Evolutionary conservation across 2,888 invertebrate species (phyloP).

Genomic region (Leucophora obtusa): DNA sequence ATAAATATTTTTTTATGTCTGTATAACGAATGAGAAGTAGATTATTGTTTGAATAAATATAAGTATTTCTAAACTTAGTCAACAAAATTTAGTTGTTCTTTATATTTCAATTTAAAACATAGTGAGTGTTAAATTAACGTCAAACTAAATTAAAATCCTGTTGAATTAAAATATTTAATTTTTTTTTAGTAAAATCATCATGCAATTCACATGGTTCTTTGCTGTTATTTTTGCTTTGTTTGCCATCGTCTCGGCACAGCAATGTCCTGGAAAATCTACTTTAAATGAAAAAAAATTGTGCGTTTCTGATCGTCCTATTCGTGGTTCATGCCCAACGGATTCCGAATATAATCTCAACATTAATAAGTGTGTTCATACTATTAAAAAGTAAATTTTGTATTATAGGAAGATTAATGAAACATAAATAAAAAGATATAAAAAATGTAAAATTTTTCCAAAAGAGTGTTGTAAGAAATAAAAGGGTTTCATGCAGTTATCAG

Average conservation of each 20-base stretch:
- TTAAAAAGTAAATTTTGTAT: slow-evolving; percentile 8
- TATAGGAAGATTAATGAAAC: neutral
- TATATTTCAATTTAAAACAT: slow-evolving; percentile 10
- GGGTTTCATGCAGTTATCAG: too few relatives aligned
- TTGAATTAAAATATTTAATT: neutral
- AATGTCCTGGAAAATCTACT: slow-evolving; percentile 67
- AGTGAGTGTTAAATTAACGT: slow-evolving; percentile 25
- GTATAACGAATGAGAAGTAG: neutral
- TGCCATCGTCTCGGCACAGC: slow-evolving; percentile 67
- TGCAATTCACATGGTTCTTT: slow-evolving; percentile 74
- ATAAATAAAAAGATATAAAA: neutral
- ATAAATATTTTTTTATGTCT: neutral
- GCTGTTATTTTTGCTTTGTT: slow-evolving; percentile 71
- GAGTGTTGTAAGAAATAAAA: neutral
- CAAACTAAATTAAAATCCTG: neutral
- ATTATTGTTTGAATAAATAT: slow-evolving; percentile 19
- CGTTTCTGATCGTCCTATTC: slow-evolving; percentile 70
- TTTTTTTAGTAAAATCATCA: slow-evolving; percentile 60
- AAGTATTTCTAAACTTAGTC: slow-evolving; percentile 13
- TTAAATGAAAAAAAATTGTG: slow-evolving; percentile 75
- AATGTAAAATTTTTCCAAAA: neutral
- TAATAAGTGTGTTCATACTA: slow-evolving; percentile 73
- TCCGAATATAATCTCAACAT: slow-evolving; percentile 70
- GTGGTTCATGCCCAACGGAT: slow-evolving; percentile 72
- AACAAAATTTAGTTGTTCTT: slow-evolving; percentile 37